Percentiles rank a stretch among this genome's conserved stretches.
phyloP scores from a whole-genome alignment of 2,797 vertebrate species.

The Danio tinwini region DNA sequence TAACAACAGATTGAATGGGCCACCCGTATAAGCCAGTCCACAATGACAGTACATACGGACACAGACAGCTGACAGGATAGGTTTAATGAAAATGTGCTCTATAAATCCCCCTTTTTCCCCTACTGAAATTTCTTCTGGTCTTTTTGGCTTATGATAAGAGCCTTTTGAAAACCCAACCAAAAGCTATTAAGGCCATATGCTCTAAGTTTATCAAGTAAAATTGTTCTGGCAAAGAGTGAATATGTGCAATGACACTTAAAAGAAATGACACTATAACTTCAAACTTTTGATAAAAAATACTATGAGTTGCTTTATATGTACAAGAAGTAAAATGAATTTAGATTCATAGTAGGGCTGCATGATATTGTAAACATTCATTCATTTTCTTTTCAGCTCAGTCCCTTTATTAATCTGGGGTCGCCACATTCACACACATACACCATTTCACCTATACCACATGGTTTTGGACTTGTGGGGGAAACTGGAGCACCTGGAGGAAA shows the following conservation, averaged over 20 bases:
- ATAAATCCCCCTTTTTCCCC: slow-evolving; percentile 3
- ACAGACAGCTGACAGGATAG: background rate
- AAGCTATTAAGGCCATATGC: slow-evolving; percentile 30
- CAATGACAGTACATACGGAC: background rate
- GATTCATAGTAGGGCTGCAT: too few relatives aligned
- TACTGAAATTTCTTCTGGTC: background rate
- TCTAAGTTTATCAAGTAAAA: slow-evolving; percentile 11
- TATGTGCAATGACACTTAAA: background rate
- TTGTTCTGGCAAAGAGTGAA: background rate
- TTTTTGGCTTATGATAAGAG: slow-evolving; percentile 3
- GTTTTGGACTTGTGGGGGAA: too few relatives aligned
- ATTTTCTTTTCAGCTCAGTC: too few relatives aligned
- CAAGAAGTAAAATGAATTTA: too few relatives aligned
- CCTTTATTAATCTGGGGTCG: too few relatives aligned
- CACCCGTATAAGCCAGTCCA: slow-evolving; percentile 10
- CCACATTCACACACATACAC: too few relatives aligned
- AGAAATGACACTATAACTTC: background rate
- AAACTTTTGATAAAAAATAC: background rate
- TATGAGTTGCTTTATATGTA: background rate
- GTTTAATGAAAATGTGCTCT: slow-evolving; percentile 8
- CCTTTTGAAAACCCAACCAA: slow-evolving; percentile 6
- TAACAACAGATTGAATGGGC: slow-evolving; percentile 28
- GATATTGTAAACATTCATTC: too few relatives aligned
- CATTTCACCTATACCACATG: too few relatives aligned
- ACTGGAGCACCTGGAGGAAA: too few relatives aligned